Evolutionary conservation across 2,888 invertebrate genomes (phyloP).

Genomic region (Philereme vetulata): DNA sequence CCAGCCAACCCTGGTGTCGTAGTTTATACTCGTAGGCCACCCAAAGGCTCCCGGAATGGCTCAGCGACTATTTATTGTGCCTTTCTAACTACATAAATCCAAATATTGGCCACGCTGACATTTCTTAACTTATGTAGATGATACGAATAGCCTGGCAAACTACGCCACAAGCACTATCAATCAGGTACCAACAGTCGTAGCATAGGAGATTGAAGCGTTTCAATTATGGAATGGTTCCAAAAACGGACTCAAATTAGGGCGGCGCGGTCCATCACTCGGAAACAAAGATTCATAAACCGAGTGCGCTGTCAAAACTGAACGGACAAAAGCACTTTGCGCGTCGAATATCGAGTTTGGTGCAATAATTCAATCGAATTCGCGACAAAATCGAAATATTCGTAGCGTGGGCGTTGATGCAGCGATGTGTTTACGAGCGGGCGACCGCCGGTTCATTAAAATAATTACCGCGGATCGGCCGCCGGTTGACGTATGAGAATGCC

Average conservation of each 20-base stretch:
- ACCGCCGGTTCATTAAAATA: slow-evolving; percentile 63
- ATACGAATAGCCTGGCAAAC: no score
- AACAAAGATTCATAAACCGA: slow-evolving; percentile 40
- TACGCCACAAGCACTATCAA: slow-evolving; percentile 15
- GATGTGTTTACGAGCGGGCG: slow-evolving; percentile 58
- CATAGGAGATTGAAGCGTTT: slow-evolving; percentile 32
- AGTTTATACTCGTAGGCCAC: no score
- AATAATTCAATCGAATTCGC: slow-evolving; percentile 45
- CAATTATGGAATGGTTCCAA: slow-evolving; percentile 38
- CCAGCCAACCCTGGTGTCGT: no score
- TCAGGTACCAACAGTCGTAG: slow-evolving; percentile 15
- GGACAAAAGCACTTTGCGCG: slow-evolving; percentile 36
- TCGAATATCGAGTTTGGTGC: slow-evolving; percentile 32
- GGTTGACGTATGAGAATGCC: slow-evolving; percentile 53
- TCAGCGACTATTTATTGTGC: no score
- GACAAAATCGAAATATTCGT: slow-evolving; percentile 55
- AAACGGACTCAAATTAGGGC: slow-evolving; percentile 34
- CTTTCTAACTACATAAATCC: no score
- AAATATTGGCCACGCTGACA: no score
- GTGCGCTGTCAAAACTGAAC: slow-evolving; percentile 28
- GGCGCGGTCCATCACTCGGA: slow-evolving; percentile 27
- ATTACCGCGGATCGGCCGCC: slow-evolving; percentile 56
- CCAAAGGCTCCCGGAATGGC: no score
- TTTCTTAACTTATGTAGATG: no score
- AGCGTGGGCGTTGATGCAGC: slow-evolving; percentile 58